Percentiles rank a stretch among this genome's conserved stretches.
phyloP scores from a whole-genome alignment of 2,113 vertebrate species.

The Rhegmatorhina hoffmannsi region DNA sequence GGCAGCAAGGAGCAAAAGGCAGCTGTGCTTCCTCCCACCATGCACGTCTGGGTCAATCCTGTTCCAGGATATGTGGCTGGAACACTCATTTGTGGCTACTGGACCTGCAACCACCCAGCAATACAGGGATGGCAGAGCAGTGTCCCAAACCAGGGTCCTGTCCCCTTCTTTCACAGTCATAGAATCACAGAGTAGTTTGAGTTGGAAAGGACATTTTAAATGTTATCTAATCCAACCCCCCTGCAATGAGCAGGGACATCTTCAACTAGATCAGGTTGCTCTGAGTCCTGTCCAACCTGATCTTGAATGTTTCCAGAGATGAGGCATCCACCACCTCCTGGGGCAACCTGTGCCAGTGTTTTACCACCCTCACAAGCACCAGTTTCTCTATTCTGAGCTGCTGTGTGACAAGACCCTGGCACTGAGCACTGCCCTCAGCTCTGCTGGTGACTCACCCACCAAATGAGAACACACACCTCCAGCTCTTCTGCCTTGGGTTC shows the following conservation, averaged over 20 bases:
- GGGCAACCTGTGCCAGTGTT: background rate
- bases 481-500: background rate
- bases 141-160: background rate
- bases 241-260: background rate
- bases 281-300: background rate
- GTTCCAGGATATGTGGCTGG: fast-evolving
- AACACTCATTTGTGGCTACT: background rate
- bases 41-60: background rate
- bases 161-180: background rate
- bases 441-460: background rate
- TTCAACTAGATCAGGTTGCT: background rate
- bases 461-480: background rate
- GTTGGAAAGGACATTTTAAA: background rate
- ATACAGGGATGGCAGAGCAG: background rate
- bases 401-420: fast-evolving
- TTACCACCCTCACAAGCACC: background rate
- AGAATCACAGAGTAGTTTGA: background rate
- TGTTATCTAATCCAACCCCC: background rate
- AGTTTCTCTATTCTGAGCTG: background rate
- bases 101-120: background rate
- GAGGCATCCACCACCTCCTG: background rate
- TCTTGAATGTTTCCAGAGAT: background rate
- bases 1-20: background rate
- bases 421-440: background rate
- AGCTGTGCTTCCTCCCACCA: background rate